Conservation (phyloP, 2,113 vertebrate species). For the Onychorhynchus coronatus region DNA sequence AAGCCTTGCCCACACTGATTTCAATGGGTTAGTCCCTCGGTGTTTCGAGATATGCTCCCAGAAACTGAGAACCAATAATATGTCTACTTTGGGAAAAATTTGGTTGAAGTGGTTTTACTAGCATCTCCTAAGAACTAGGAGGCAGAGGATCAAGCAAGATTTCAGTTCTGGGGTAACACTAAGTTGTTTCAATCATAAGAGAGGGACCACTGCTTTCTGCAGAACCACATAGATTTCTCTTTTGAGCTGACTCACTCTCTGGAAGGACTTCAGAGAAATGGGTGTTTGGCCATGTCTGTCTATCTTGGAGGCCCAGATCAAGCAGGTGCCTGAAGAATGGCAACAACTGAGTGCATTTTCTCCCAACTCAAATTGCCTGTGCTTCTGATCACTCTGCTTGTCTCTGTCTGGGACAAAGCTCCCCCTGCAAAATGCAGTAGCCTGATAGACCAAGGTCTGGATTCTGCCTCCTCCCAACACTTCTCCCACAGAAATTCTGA, state of each 20-base stretch:
- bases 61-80: background rate
- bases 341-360: background rate
- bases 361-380: background rate
- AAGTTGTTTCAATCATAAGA: background rate
- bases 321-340: background rate
- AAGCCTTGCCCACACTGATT: background rate
- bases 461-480: background rate
- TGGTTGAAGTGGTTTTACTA: background rate
- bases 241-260: background rate
- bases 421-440: background rate
- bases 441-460: accelerated
- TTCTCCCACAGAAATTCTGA: background rate
- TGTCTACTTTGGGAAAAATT: background rate
- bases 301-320: background rate
- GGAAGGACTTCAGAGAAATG: background rate
- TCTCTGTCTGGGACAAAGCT: background rate
- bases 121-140: background rate
- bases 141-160: background rate
- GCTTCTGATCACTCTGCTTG: background rate
- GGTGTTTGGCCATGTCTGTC: background rate
- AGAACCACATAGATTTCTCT: background rate
- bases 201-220: background rate
- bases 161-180: background rate
- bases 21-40: background rate
- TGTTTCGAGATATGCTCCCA: background rate